Evolutionary conservation across 1,140 invertebrate genomes (phyloP), one percentile per base, ranked within the genome.

Genomic region (Vollenhovia emeryi): DNA sequence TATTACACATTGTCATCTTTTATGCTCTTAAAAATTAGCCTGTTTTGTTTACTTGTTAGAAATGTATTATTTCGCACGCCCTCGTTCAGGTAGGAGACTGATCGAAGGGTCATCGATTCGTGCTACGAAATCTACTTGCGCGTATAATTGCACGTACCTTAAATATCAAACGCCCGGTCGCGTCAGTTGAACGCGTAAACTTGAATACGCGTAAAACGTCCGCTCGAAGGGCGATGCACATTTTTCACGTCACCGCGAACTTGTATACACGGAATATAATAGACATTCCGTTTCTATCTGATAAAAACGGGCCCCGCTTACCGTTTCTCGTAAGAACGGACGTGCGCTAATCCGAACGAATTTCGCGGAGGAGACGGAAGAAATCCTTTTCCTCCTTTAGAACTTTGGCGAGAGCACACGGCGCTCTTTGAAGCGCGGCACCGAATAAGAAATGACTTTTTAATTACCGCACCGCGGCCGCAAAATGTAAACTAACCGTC

Each of bases 111-210:
- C 33, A 55, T 59, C n/a, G 40, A 43, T 30, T 76, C 30, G 13
- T 11, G 5, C 18, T 60, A 18, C n/a, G 24, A 50, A 66, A 78
- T 78, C 13, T 78, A 66, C 24, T 66, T 50, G 59, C 48, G 33
- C 15, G 9, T 43, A 64, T 33, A 43, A n/a, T 76, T 24, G 40
- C 60, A 36, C 13, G 43, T 48, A 52, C 21, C 9, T 52, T 52
- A 60, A 60, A 75, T 27, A n/a, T 68, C 43, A 33, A 36, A 79
- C 36, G 24, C 11, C 52, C 43, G 43, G 13, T 45, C 21, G 33
- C 30, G 60, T 79, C 75, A 52, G 30, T 68, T 57, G 68, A 79
- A 79, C n/a, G 21, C 43, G 21, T 50, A 62, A 60, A 60, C 33
- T 62, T 36, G 40, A 79, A 79, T 18, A 43, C 30, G 36, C n/a